Evolutionary conservation across 2,113 vertebrate genomes (phyloP), one percentile per base, ranked within the genome.

Genomic region (Otus sunia): DNA sequence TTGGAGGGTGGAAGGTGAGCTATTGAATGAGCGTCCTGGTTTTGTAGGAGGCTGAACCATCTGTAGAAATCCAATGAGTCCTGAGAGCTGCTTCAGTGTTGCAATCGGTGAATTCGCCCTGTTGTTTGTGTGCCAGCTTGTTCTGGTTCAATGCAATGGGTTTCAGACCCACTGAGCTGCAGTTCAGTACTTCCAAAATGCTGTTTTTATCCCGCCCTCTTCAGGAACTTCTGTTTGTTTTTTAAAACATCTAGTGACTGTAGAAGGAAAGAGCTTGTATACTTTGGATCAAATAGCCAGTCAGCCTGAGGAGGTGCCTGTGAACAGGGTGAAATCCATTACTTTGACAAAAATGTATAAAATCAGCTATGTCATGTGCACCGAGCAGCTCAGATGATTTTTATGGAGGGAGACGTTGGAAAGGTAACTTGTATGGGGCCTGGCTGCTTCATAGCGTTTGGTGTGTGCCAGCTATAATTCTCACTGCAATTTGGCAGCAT

Each of bases 281-380:
- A 1, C 41, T 55, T 82, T 9, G 10, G 58, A 12, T n/a, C 2
- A 1, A 71, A 12, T 12, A 47, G 37, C 29, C 39, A 5, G 34
- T 6, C 50, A 16, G 73, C 53, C 13, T 10, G 10, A n/a, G 53
- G 55, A 59, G 50, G 22, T 47, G 36, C 49, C 49, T n/a, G 47
- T 4, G 5, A 36, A 45, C 9, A 10, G 49, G 20, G 22, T 25
- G 37, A 79, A 64, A 59, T 76, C 27, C 16, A 5, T 16, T 34
- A 58, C 18, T 83, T n/a, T 25, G 53, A 36, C 43, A 47, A 50
- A 64, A 75, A 15, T 2, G 2, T 10, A 1, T 32, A 1, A 64
- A 64, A 68, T 32, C 49, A 4, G 8, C 22, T 36, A 19, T 25
- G 0, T 27, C 7, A 4, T 0, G 0, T 14, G 43, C 5, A 10